A percentile compares a stretch with the other conserved stretches of the same genome.
Evolutionary conservation across 2,113 vertebrate genomes (phyloP).

Genomic region (Tragulus kanchil): DNA sequence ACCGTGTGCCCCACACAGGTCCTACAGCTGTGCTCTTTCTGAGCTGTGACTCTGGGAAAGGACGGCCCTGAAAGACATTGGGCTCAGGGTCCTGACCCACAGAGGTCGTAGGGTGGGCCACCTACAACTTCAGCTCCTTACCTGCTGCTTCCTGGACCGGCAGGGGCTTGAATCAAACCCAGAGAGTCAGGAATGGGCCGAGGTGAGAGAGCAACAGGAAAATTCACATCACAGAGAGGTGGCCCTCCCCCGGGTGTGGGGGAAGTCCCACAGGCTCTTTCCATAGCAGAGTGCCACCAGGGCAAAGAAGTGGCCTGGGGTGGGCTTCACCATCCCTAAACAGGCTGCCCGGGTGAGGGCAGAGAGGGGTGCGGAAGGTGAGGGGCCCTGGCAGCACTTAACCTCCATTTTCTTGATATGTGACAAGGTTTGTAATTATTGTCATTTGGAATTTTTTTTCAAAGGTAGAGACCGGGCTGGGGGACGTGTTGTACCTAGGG

Average conservation of each 20-base stretch:
- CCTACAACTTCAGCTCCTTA: neutral
- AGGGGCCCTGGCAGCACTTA: neutral
- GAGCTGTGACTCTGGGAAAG: too few species aligned
- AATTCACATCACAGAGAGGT: neutral
- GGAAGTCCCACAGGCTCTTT: neutral
- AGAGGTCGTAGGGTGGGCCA: neutral
- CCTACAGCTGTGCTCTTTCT: neutral
- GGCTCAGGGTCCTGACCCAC: rapidly evolving
- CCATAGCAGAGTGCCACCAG: neutral
- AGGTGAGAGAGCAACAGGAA: neutral
- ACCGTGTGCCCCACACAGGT: rapidly evolving
- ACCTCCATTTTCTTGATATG: neutral
- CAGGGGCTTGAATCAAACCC: neutral
- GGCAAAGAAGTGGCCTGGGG: neutral
- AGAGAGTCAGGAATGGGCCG: neutral
- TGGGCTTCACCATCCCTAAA: neutral
- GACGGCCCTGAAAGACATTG: neutral
- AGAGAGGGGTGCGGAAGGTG: neutral
- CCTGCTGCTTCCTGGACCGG: neutral
- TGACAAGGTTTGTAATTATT: neutral
- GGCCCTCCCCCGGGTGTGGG: neutral
- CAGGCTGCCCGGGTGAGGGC: neutral
- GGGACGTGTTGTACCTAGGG: too few species aligned
- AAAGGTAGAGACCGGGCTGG: neutral
- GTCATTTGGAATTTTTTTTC: neutral